phyloP scores from a whole-genome alignment of 2,113 vertebrate genomes.

The Muntiacus muntjak region DNA sequence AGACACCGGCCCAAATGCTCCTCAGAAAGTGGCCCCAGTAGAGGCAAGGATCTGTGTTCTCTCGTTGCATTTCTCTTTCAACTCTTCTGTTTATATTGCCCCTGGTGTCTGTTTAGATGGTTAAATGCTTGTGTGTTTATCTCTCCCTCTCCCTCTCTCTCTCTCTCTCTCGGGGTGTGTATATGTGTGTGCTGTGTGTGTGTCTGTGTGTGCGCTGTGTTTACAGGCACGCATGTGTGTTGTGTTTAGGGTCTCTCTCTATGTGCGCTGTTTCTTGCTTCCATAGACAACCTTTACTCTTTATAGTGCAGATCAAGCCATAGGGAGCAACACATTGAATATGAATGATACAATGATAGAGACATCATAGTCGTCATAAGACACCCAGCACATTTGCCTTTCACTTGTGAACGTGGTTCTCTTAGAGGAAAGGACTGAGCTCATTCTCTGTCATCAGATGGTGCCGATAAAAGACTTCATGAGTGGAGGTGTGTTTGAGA shows the following conservation, averaged over 20 bases:
- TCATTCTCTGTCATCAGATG: background rate
- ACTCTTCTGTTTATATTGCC: background rate
- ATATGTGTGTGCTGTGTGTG: background rate
- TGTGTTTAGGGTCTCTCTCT: background rate
- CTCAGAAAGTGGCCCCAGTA: background rate
- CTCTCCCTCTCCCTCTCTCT: background rate
- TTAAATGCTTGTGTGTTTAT: background rate
- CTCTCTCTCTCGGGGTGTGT: background rate
- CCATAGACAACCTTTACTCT: background rate
- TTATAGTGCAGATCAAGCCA: background rate
- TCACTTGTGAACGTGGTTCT: background rate
- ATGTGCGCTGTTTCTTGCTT: background rate
- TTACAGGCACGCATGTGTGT: background rate
- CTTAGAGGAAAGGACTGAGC: background rate
- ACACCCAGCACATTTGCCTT: background rate
- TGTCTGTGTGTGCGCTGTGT: background rate
- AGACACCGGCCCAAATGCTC: background rate
- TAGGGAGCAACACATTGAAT: background rate
- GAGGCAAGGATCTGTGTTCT: background rate
- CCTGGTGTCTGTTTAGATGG: background rate
- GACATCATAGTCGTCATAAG: rapidly evolving
- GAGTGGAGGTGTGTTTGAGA: background rate
- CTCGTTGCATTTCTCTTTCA: background rate
- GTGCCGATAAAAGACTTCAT: background rate
- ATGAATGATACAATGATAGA: background rate